Evolutionary conservation across 2,113 vertebrate genomes (phyloP).

Genomic region (Eudyptes chrysolophus): DNA sequence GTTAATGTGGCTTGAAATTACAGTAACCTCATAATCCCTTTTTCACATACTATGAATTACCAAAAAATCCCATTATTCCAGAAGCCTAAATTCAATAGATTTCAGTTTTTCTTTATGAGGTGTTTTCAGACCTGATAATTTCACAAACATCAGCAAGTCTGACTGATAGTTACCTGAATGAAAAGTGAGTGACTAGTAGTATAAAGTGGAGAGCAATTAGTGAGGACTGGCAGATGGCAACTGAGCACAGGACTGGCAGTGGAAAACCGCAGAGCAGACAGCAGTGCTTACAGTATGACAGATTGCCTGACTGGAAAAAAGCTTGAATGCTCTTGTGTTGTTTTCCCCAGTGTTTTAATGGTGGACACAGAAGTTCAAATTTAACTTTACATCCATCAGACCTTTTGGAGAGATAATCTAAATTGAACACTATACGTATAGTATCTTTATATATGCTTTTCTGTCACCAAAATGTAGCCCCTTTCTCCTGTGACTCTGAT

Average conservation of each 20-base stretch:
- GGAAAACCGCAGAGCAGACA: slow-evolving; percentile 40
- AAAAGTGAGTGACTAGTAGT: slow-evolving; percentile 27
- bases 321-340: slow-evolving; percentile 12
- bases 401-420: not conserved
- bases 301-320: slow-evolving; percentile 57
- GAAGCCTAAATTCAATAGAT: not conserved
- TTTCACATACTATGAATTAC: not conserved
- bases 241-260: slow-evolving; percentile 26
- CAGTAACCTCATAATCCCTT: not conserved
- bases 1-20: not conserved
- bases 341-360: slow-evolving; percentile 34
- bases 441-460: not conserved
- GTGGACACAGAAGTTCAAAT: slow-evolving; percentile 23
- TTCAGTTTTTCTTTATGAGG: not conserved
- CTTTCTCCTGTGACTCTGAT: not conserved
- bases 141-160: slow-evolving; percentile 22
- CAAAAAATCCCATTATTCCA: not conserved
- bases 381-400: not conserved
- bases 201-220: slow-evolving; percentile 31
- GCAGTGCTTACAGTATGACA: slow-evolving; percentile 54
- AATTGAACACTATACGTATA: not conserved
- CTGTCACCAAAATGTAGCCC: not conserved
- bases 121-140: not conserved
- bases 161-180: slow-evolving; percentile 41
- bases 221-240: slow-evolving; percentile 62